A percentile compares a stretch with the other conserved stretches of the same genome.
These are phyloP conservation scores for Clupea harengus DNA, from an alignment of 2,113 vertebrate genomes.

Conservation along the genomic window DNA sequence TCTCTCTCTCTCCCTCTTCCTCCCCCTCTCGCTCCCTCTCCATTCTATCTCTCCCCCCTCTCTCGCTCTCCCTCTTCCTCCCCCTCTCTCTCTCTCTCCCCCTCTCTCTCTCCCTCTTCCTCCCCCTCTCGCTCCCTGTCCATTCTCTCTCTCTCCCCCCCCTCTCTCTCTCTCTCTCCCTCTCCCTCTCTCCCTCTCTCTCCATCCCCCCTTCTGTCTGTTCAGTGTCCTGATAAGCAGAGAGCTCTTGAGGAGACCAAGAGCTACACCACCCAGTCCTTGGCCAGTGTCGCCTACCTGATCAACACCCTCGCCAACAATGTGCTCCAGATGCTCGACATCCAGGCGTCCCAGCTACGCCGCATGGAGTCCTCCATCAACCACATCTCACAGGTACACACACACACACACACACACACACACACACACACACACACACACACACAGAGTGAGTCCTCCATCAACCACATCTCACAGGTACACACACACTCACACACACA, in stretches of 20 bases:
- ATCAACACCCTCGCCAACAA: slow-evolving; percentile 93
- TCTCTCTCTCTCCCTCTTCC: no score
- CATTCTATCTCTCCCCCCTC: no score
- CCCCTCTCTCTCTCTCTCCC: no score
- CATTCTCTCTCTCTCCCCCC: no score
- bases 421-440: no score
- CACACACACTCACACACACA: no score
- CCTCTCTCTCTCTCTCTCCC: no score
- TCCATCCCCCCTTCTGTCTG: background rate
- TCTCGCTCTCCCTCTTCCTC: background rate
- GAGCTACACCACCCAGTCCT: slow-evolving; percentile 87
- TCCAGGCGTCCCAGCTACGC: slow-evolving; percentile 86
- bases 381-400: slow-evolving; percentile 84
- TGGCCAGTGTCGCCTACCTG: slow-evolving; percentile 89
- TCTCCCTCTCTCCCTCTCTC: no score
- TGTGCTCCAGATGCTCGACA: slow-evolving; percentile 90
- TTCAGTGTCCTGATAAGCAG: slow-evolving; percentile 75
- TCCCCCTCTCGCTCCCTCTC: no score
- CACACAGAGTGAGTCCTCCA: no score
- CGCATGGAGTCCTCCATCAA: slow-evolving; percentile 92
- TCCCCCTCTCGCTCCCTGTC: background rate
- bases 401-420: no score
- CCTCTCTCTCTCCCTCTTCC: background rate
- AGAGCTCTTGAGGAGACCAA: slow-evolving; percentile 89
- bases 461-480: slow-evolving; percentile 88